phyloP scores from a whole-genome alignment of 2,797 vertebrate species.

The Glyptemys insculpta region DNA sequence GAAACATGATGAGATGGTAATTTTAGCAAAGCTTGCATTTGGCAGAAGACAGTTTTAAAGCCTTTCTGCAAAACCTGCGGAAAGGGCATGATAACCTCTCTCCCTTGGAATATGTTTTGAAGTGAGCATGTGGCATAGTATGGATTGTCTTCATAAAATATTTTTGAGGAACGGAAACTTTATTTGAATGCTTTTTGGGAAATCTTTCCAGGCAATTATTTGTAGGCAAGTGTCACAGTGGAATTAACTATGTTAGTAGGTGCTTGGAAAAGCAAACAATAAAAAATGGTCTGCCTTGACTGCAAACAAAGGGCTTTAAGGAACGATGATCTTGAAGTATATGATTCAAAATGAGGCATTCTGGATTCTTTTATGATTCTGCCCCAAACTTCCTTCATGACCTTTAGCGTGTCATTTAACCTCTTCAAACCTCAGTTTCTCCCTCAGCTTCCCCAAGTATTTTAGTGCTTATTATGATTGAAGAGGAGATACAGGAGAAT shows the following conservation, averaged over 20 bases:
- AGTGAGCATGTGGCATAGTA: fast-evolving
- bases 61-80: not conserved
- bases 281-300: not conserved
- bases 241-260: not conserved
- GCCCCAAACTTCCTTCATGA: fast-evolving
- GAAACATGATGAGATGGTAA: not conserved
- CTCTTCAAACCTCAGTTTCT: not conserved
- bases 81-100: not conserved
- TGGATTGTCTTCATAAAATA: not conserved
- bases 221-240: not conserved
- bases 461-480: not conserved
- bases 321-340: not conserved
- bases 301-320: not conserved
- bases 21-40: constrained; percentile 19
- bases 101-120: not conserved
- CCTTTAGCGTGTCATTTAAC: not conserved
- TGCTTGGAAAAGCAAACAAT: not conserved
- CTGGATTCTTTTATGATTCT: not conserved
- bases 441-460: not conserved
- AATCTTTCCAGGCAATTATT: not conserved
- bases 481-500: not conserved
- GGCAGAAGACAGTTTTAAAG: not conserved
- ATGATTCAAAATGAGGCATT: not conserved
- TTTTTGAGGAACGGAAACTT: constrained; percentile 18
- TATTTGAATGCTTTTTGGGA: not conserved